Percentiles rank a stretch among this genome's conserved stretches.
These are phyloP conservation scores for Uria lomvia DNA, from an alignment of 2,113 vertebrate species.

Conservation along the genomic window DNA sequence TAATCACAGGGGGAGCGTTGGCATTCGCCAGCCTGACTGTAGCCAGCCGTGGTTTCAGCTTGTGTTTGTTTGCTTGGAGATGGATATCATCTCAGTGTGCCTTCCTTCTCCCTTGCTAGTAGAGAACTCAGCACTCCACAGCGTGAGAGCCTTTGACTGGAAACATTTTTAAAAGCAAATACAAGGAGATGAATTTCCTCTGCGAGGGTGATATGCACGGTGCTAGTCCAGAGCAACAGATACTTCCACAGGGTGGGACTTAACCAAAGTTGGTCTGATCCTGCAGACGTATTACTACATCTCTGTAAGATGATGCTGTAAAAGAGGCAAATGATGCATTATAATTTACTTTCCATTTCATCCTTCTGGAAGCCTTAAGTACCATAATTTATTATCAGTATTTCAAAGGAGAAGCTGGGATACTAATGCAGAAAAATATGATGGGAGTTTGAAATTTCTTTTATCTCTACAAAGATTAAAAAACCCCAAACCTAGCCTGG, in stretches of 20 bases:
- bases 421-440: neutral
- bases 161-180: neutral
- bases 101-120: neutral
- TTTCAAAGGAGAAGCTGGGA: neutral
- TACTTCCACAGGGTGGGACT: neutral
- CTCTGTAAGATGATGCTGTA: neutral
- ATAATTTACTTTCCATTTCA: conserved; percentile 1
- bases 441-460: neutral
- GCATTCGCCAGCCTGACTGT: neutral
- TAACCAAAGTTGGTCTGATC: neutral
- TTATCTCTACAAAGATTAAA: neutral
- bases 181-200: neutral
- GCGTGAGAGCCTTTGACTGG: neutral
- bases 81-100: neutral
- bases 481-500: neutral
- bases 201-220: fast-evolving
- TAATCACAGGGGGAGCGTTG: neutral
- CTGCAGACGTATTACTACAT: neutral
- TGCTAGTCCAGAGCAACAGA: neutral
- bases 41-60: neutral
- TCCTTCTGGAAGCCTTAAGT: neutral
- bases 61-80: neutral
- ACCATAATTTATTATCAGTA: neutral
- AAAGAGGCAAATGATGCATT: neutral
- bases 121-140: neutral